Evolutionary conservation across 2,797 vertebrate genomes (phyloP).

Genomic region (Xiphorhynchus erythropygius): DNA sequence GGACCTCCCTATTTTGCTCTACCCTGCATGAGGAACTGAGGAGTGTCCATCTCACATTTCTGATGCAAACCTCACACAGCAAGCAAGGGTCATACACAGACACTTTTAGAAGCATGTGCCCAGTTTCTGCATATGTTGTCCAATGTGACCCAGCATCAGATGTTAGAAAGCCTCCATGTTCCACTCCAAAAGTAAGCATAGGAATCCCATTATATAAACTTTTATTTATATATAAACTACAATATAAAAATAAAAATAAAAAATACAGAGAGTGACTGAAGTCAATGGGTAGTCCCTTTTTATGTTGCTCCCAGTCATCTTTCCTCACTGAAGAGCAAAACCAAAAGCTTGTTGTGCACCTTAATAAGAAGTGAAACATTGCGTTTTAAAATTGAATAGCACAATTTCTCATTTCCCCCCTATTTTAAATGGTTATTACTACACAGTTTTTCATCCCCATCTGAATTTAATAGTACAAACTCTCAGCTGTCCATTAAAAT

Average conservation of each 20-base stretch:
- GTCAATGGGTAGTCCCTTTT: background rate
- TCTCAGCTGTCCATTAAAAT: background rate
- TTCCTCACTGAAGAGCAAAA: background rate
- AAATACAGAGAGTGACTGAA: background rate
- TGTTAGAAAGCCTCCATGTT: background rate
- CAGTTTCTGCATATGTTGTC: background rate
- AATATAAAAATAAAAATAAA: no score
- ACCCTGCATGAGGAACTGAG: background rate
- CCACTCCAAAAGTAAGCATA: background rate
- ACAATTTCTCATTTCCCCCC: background rate
- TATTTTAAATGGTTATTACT: background rate
- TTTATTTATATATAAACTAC: no score
- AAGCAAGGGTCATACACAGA: rapidly evolving
- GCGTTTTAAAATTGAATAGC: background rate
- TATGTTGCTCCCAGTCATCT: background rate
- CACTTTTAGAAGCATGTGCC: background rate
- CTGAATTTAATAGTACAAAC: background rate
- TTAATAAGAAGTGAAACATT: background rate
- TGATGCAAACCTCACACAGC: background rate
- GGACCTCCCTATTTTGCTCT: background rate
- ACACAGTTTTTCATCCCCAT: background rate
- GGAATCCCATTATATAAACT: background rate
- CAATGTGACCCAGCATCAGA: background rate
- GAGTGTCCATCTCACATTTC: background rate
- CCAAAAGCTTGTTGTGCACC: background rate